Evolutionary conservation across 1,140 invertebrate genomes (phyloP), one percentile per base, ranked within the genome.

Genomic region (Micrasema minimum): DNA sequence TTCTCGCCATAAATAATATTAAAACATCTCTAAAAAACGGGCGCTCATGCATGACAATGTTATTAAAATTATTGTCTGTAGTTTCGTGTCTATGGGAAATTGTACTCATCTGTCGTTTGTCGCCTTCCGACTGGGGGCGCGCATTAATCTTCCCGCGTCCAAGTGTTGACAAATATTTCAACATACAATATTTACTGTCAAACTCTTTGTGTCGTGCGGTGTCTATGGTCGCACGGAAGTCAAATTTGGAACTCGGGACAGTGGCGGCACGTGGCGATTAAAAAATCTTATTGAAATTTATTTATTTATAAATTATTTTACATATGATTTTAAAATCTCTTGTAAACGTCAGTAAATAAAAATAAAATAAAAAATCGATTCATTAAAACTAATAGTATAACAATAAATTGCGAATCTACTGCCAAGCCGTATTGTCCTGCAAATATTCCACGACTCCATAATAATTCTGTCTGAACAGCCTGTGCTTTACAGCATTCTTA

Each of bases 121-220:
- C 69, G 55, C 22, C 50, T 16, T 11, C 7, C 23, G 43, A 26
- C 51, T 16, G 26, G 11, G 22, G 16, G 0, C 23, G 0, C 23
- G 11, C 64, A 73, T 73, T 73, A 73, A 73, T 73, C 66, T 69
- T 61, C 41, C 26, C 51, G 48, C 70, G 65, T 72, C 64, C 10
- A 23, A 26, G 57, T 73, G 72, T 73, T 73, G 72, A 73, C 72
- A 73, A 73, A 73, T 73, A 73, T 73, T 73, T 73, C 46, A 62
- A 73, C 71, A 55, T 66, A 66, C 48, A 31, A 50, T 72, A 53
- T 66, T 64, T 72, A 62, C 57, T 45, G 43, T 62, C 57, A 62
- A 26, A 51, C 18, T 43, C 51, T n/a, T 55, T 66, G 4, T 18
- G 22, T 55, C 14, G 20, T 7, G 16, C 46, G 46, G 10, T 48